Base-by-base conservation (phyloP, 2,888 invertebrate genomes). In the Agrotis puta region DNA sequence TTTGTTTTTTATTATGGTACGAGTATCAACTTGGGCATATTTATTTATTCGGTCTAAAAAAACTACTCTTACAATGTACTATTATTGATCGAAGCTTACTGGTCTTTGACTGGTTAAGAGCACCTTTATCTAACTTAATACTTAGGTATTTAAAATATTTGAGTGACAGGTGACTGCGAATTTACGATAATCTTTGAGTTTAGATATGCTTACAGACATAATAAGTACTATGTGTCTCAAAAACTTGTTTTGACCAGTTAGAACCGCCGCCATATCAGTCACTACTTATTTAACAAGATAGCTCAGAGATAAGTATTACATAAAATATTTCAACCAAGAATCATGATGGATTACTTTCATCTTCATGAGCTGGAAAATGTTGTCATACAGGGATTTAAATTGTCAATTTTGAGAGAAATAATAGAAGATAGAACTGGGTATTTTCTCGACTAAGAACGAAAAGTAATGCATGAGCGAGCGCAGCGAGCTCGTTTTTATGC, bases 211-310 rank as follows among this genome's bases (percentile, higher is more conserved):
- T n/a, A 56, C 24, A 20, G 47, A 51, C 50, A 50, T n/a, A 27
- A 51, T 51, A 27, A 27, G 51, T 27, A 18, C 7, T 18, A 33
- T 24, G 6, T 6, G 48, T 50, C 14, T 47, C n/a, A 20, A 27
- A 27, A 45, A 45, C 53, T 51, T 33, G 66, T 45, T 22, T 54
- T 3, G 33, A 68, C 66, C 39, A n/a, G 64, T 63, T 39, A n/a
- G 16, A 63, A 2, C 20, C 33, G 47, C 13, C 33, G 14, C 9
- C 27, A 0, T 51, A 50, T 50, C 65, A 66, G 59, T 18, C 45
- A 47, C 5, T 58, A 18, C n/a, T 22, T 22, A 27, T 16, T 43
- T 45, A 18, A 45, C 43, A 20, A 45, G 63, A 64, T 64, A 58
- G 27, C 45, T 27, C 27, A 64, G 18, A 59, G 64, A 64, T 58